Evolutionary conservation across 2,888 invertebrate genomes (phyloP), one percentile per base, ranked within the genome.

Genomic region (Rhamphomyia laevipes): DNA sequence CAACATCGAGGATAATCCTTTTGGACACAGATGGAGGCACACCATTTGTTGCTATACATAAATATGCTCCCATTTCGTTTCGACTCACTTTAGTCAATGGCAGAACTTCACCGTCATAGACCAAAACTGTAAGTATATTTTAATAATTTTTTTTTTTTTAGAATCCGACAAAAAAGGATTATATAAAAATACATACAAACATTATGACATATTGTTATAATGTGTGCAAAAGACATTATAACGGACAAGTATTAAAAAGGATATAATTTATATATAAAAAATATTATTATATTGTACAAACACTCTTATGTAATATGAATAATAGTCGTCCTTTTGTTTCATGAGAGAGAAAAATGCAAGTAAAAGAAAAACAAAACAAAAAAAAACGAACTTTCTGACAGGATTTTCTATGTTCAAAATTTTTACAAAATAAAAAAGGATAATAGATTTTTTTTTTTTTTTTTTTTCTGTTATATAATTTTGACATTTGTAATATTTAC

Each of bases 21-120:
- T 91, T 92, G 71, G 90, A 90, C 65, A 91, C 90, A 35, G 90
- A 89, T 46, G 91, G 91, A 35, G 91, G 91, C 21, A 91, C 86
- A 41, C 88, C 86, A 66, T 91, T 91, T 62, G 86, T 70, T 56
- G 70, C 70, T 55, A 70, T 70, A 59, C 70, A 71, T 47, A 71
- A 61, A 63, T 71, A 71, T 48, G 70, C 70, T 51, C 70, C 70
- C 70, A 71, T 71, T 59, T 92, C 90, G 51, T 84, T 84, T 63
- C 92, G 80, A 63, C 87, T 86, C 72, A 91, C 88, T 73, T 85
- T 84, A 63, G 86, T 85, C 65, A 92, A 74, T 65, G 86, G 86
- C 64, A 92, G 76, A 56, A 86, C 82, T 65, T 89, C 88, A 17
- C 90, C 91, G 60, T 89, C 86, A 71, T 85, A 86, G 57, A 84